These are phyloP conservation scores for Phoronis australis DNA, from an alignment of 2,888 invertebrate species.

Conservation along the genomic window DNA sequence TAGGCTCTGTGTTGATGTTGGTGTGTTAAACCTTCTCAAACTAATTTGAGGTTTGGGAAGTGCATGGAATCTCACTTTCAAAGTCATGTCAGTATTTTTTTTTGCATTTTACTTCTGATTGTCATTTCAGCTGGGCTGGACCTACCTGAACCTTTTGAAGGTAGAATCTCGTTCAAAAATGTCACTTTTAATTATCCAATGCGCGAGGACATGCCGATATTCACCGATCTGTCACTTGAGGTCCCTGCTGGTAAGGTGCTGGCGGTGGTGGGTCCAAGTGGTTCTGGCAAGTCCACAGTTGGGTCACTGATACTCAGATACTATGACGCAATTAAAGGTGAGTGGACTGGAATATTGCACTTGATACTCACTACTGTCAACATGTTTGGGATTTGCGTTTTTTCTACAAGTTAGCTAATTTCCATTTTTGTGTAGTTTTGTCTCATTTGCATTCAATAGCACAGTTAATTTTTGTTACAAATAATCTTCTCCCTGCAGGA, in stretches of 20 bases:
- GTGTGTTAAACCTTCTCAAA: neutral
- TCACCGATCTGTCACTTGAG: constrained; percentile 65
- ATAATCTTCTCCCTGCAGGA: constrained; percentile 55
- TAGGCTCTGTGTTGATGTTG: too few relatives aligned
- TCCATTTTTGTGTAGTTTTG: neutral
- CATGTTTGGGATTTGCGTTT: too few relatives aligned
- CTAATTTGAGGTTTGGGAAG: neutral
- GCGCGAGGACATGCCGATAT: constrained; percentile 59
- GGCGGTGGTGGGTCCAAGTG: constrained; percentile 85
- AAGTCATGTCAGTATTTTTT: neutral
- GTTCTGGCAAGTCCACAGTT: constrained; percentile 91
- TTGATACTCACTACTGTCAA: too few relatives aligned
- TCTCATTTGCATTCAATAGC: too few relatives aligned
- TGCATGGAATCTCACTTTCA: neutral
- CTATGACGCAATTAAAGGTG: constrained; percentile 70
- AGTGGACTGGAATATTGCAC: constrained; percentile 2
- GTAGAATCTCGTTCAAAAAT: constrained; percentile 70
- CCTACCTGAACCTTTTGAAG: constrained; percentile 59
- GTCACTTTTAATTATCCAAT: constrained; percentile 71
- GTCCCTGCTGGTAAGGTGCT: constrained; percentile 65
- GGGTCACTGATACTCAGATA: constrained; percentile 72
- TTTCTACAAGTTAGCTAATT: neutral
- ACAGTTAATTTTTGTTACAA: neutral
- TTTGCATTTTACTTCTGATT: neutral
- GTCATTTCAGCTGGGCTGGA: constrained; percentile 60